Conservation (phyloP, 2,797 vertebrate species). For the Siniperca scherzeri region DNA sequence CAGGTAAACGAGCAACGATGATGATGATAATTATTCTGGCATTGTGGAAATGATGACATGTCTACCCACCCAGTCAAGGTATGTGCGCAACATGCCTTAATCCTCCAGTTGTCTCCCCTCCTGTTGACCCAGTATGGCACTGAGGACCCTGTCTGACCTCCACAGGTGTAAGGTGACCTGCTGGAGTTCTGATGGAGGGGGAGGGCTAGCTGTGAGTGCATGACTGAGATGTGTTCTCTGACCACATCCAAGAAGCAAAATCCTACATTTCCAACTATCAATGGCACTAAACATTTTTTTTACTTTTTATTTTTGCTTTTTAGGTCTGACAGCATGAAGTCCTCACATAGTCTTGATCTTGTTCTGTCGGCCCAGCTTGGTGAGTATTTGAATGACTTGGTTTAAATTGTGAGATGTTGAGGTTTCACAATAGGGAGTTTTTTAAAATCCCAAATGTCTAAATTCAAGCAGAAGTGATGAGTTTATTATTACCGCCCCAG, state of each 20-base stretch:
- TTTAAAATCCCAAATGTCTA: too few species aligned
- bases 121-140: constrained; percentile 31
- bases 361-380: too few species aligned
- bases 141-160: not conserved
- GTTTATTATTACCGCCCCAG: constrained; percentile 70
- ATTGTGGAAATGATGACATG: not conserved
- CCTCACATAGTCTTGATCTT: too few species aligned
- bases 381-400: too few species aligned
- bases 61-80: not conserved
- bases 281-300: too few species aligned
- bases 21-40: not conserved
- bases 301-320: too few species aligned
- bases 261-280: too few species aligned
- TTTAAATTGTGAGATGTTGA: too few species aligned
- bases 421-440: too few species aligned
- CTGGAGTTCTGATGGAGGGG: constrained; percentile 11
- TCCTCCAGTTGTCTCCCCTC: not conserved
- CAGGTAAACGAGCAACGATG: not conserved
- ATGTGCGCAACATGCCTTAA: not conserved
- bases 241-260: not conserved
- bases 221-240: constrained; percentile 7
- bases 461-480: constrained; percentile 52
- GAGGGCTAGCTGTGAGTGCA: not conserved
- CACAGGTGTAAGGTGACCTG: constrained; percentile 26
- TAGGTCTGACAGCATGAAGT: too few species aligned